Evolutionary conservation across 2,888 invertebrate species (phyloP).

Genomic region (Synergus umbraculus): DNA sequence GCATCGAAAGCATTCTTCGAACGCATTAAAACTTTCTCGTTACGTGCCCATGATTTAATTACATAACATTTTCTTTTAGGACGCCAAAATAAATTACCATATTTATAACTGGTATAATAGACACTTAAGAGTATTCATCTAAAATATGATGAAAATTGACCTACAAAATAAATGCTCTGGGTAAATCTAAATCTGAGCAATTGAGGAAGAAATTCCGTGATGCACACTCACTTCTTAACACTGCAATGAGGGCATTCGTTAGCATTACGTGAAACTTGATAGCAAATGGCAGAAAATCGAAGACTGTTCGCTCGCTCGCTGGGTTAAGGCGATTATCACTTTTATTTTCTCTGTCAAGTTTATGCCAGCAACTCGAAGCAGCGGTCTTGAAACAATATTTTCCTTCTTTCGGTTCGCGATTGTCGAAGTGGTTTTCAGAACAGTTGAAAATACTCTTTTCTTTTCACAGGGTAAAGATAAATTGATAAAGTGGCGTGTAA

Average conservation of each 20-base stretch:
- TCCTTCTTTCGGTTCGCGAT: slow-evolving; percentile 54
- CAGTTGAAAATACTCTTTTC: slow-evolving; percentile 25
- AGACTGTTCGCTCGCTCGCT: slow-evolving; percentile 59
- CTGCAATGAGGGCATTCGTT: background rate
- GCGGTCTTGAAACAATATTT: slow-evolving; percentile 66
- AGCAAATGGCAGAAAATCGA: background rate
- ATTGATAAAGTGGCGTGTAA: slow-evolving; percentile 4
- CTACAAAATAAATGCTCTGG: background rate
- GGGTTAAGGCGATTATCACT: slow-evolving; percentile 74
- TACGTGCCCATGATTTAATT: too few relatives aligned
- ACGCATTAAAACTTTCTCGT: too few relatives aligned
- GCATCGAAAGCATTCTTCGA: too few relatives aligned
- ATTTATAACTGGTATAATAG: too few relatives aligned
- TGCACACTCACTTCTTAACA: background rate
- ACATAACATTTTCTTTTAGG: too few relatives aligned
- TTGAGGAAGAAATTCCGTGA: background rate
- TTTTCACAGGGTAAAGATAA: background rate
- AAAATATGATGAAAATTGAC: background rate
- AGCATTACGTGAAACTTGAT: background rate
- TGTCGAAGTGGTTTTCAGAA: slow-evolving; percentile 13
- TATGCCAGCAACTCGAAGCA: slow-evolving; percentile 67
- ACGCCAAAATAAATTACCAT: too few relatives aligned
- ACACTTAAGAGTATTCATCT: too few relatives aligned
- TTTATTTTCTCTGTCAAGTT: slow-evolving; percentile 73
- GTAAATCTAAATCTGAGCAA: background rate